phyloP scores from a whole-genome alignment of 2,797 vertebrate genomes.

The Falco rusticolus region DNA sequence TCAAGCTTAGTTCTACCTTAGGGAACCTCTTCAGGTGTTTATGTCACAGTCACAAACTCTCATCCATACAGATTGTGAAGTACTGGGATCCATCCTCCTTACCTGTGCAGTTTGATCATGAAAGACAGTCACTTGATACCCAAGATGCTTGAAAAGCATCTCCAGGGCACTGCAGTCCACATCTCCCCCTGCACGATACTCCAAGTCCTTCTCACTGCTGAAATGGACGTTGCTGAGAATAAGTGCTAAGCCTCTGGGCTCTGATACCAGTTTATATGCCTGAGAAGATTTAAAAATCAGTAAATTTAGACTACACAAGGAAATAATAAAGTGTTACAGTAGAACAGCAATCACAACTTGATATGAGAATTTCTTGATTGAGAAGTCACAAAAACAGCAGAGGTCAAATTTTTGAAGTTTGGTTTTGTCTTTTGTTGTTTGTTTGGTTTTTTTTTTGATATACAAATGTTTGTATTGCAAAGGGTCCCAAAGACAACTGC shows the following conservation, averaged over 20 bases:
- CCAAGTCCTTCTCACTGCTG: conserved; percentile 83
- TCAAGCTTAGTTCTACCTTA: not conserved
- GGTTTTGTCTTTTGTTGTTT: not conserved
- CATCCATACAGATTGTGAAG: not conserved
- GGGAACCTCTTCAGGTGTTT: not conserved
- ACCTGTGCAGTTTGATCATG: conserved; percentile 89
- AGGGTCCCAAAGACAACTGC: not conserved
- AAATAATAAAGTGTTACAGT: not conserved
- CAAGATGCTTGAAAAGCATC: conserved; percentile 87
- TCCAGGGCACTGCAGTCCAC: conserved; percentile 89
- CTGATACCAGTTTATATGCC: conserved; percentile 90
- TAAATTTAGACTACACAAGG: not conserved
- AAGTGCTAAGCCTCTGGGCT: conserved; percentile 88
- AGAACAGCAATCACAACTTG: not conserved
- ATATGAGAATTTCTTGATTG: not conserved
- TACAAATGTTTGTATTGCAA: not conserved
- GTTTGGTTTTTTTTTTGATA: not conserved
- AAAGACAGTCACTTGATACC: conserved; percentile 83
- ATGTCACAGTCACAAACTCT: not conserved
- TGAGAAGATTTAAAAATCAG: conserved; percentile 54
- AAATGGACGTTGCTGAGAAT: conserved; percentile 94
- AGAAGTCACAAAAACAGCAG: not conserved
- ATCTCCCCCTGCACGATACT: conserved; percentile 89
- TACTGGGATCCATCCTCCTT: not conserved
- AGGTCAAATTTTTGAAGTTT: not conserved